Conservation (phyloP, 2,888 invertebrate genomes). For the Dasypolia templi region DNA sequence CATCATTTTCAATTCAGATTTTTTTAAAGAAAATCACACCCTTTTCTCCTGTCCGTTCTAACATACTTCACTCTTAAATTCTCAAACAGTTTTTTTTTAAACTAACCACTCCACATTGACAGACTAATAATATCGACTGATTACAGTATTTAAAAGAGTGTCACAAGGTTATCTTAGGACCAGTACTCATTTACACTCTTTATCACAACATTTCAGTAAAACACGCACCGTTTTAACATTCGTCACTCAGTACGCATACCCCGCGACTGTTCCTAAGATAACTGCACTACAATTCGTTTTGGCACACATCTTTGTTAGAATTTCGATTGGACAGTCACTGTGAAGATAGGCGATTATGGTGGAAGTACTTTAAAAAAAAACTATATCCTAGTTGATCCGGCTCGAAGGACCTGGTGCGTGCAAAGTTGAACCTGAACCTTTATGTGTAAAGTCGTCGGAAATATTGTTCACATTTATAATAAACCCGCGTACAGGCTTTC, state of each 20-base stretch:
- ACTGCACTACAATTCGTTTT: slow-evolving; percentile 14
- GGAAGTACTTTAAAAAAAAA: too few species aligned
- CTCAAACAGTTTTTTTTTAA: background rate
- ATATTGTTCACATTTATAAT: too few species aligned
- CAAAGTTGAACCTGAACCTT: too few species aligned
- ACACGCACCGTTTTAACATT: slow-evolving; percentile 36
- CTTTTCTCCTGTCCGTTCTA: background rate
- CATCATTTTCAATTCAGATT: background rate
- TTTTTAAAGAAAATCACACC: background rate
- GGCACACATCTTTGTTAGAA: slow-evolving; percentile 7
- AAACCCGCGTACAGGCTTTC: too few species aligned
- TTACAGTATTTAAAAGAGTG: background rate
- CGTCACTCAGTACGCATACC: slow-evolving; percentile 49
- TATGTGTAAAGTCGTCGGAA: too few species aligned
- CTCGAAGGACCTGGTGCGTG: too few species aligned
- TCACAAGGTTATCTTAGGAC: background rate
- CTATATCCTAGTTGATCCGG: too few species aligned
- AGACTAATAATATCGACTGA: background rate
- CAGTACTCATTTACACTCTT: background rate
- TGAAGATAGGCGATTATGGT: too few species aligned
- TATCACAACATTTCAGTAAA: background rate
- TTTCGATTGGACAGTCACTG: too few species aligned
- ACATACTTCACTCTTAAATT: too few species aligned
- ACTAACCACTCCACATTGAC: background rate
- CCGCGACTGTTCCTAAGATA: slow-evolving; percentile 55